Conservation (phyloP, 2,113 vertebrate genomes). For the Sinocyclocheilus anshuiensis region DNA sequence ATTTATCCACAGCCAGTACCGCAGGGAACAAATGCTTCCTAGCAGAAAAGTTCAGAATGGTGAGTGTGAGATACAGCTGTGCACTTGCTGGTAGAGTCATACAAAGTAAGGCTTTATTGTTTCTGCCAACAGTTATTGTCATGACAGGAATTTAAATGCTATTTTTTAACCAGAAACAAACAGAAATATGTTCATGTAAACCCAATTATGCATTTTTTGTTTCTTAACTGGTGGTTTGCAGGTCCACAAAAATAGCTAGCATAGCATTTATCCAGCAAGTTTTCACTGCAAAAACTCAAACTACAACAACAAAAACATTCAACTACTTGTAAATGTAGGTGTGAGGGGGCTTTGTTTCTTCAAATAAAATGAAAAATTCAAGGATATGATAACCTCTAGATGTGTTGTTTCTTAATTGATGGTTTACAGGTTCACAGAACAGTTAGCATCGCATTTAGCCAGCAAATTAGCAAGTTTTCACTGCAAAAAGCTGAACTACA, state of each 20-base stretch:
- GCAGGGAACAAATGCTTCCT: not conserved
- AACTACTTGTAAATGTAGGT: not conserved
- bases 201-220: not conserved
- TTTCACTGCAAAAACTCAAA: not conserved
- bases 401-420: too few relatives aligned
- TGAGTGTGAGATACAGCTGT: not conserved
- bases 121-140: not conserved
- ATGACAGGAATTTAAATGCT: not conserved
- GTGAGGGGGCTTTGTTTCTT: not conserved
- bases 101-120: not conserved
- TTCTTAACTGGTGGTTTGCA: not conserved
- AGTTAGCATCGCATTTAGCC: too few relatives aligned
- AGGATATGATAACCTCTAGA: too few relatives aligned
- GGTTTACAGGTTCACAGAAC: too few relatives aligned
- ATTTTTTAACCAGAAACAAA: not conserved
- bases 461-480: too few relatives aligned
- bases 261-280: too few relatives aligned
- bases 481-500: too few relatives aligned
- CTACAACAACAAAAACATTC: not conserved
- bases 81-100: not conserved
- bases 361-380: not conserved
- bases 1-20: not conserved
- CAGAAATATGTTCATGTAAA: not conserved
- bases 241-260: not conserved
- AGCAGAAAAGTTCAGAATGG: not conserved